phyloP scores from a whole-genome alignment of 2,113 vertebrate species.

The Ibidorhyncha struthersii region DNA sequence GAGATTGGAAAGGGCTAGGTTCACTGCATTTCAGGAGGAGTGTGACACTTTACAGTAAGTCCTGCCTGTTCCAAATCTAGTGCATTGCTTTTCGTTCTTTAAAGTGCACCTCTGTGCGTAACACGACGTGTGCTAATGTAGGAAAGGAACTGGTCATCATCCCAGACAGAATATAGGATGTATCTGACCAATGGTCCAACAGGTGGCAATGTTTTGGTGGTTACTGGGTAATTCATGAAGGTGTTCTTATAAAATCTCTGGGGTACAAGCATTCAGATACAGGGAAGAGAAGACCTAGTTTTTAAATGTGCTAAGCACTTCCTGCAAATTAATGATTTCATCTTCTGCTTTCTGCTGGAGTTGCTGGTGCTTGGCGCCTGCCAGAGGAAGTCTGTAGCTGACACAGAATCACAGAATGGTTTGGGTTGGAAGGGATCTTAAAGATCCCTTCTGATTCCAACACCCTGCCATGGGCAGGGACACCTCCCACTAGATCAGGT shows the following conservation, averaged over 20 bases:
- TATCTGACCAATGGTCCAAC: neutral
- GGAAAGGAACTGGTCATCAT: neutral
- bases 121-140: rapidly evolving
- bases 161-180: too few relatives aligned
- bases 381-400: neutral
- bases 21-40: neutral
- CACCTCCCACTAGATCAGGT: too few relatives aligned
- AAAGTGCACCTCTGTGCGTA: neutral
- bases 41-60: neutral
- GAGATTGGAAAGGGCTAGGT: neutral
- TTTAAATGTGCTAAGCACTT: neutral
- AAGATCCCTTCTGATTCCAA: too few relatives aligned
- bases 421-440: too few relatives aligned
- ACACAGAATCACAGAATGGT: too few relatives aligned
- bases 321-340: neutral
- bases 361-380: neutral
- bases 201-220: rapidly evolving
- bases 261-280: neutral
- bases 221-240: neutral
- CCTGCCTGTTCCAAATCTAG: neutral
- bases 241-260: neutral
- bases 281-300: neutral
- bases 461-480: too few relatives aligned
- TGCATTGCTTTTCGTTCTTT: neutral
- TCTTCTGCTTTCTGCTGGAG: neutral